These are phyloP conservation scores for Sipha maydis DNA, from an alignment of 2,888 invertebrate genomes.

Conservation along the genomic window DNA sequence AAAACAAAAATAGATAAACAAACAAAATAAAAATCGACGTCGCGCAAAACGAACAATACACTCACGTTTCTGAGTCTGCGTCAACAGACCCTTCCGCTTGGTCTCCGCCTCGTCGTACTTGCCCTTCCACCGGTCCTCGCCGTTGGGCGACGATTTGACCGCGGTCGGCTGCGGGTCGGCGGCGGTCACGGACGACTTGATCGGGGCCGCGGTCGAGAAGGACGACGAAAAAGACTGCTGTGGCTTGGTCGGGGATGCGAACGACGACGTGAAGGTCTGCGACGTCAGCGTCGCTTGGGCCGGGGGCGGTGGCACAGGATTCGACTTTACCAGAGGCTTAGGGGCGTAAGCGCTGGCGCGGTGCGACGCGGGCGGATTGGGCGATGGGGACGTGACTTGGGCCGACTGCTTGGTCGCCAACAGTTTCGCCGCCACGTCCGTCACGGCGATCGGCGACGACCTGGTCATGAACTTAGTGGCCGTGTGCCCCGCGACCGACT, in stretches of 20 bases:
- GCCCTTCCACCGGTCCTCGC: constrained; percentile 72
- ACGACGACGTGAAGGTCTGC: neutral
- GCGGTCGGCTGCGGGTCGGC: neutral
- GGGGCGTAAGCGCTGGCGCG: neutral
- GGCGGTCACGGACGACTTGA: neutral
- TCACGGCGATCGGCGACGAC: neutral
- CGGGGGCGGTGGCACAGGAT: neutral
- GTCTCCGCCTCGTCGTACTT: constrained; percentile 79
- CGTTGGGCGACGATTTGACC: neutral
- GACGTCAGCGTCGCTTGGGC: neutral
- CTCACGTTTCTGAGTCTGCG: constrained; percentile 79
- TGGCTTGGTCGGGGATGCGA: neutral
- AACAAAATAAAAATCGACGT: neutral
- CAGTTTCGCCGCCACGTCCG: neutral
- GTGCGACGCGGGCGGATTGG: neutral
- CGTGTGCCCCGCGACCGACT: neutral
- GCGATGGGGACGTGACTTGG: neutral
- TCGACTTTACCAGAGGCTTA: neutral
- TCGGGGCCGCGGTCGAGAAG: neutral
- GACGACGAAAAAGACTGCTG: neutral
- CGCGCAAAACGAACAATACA: constrained; percentile 61
- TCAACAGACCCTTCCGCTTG: constrained; percentile 75
- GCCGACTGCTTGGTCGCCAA: constrained; percentile 23
- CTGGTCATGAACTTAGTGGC: neutral
- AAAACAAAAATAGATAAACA: neutral